These are phyloP conservation scores for Orius insidiosus DNA, from an alignment of 1,140 invertebrate species.

Conservation along the genomic window DNA sequence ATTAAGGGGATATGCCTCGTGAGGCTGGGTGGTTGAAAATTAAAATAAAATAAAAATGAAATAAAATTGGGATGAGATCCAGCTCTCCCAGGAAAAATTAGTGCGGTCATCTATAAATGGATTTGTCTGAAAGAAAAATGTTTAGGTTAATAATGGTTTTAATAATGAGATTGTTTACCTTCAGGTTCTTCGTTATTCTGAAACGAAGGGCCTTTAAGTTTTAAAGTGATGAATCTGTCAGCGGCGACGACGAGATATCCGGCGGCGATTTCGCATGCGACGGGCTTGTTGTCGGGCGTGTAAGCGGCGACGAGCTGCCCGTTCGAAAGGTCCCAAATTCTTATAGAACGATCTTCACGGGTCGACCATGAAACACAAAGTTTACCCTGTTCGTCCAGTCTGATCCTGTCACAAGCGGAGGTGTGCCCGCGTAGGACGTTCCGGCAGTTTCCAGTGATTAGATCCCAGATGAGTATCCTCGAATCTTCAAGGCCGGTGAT, in stretches of 20 bases:
- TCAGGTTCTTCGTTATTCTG: no score
- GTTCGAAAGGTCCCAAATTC: constrained; percentile 59
- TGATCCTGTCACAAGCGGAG: constrained; percentile 49
- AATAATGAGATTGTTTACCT: no score
- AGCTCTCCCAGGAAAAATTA: no score
- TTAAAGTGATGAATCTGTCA: constrained; percentile 8
- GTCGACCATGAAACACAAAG: constrained; percentile 54
- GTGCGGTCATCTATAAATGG: no score
- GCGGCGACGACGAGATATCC: constrained; percentile 40
- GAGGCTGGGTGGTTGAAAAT: no score
- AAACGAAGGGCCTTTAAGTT: no score
- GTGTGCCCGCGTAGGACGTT: constrained; percentile 55
- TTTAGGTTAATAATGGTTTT: no score
- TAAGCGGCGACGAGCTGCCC: constrained; percentile 48
- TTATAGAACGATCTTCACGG: constrained; percentile 48
- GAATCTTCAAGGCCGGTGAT: constrained; percentile 65
- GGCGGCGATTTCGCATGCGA: constrained; percentile 53
- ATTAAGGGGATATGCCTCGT: no score
- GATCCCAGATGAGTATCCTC: constrained; percentile 67
- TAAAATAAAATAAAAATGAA: no score
- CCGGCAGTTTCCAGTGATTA: constrained; percentile 63
- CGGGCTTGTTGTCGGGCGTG: constrained; percentile 53
- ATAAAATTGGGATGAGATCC: no score
- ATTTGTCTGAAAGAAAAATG: no score
- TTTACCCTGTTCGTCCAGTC: constrained; percentile 48